phyloP scores from a whole-genome alignment of 2,113 vertebrate species.

The Carollia perspicillata region DNA sequence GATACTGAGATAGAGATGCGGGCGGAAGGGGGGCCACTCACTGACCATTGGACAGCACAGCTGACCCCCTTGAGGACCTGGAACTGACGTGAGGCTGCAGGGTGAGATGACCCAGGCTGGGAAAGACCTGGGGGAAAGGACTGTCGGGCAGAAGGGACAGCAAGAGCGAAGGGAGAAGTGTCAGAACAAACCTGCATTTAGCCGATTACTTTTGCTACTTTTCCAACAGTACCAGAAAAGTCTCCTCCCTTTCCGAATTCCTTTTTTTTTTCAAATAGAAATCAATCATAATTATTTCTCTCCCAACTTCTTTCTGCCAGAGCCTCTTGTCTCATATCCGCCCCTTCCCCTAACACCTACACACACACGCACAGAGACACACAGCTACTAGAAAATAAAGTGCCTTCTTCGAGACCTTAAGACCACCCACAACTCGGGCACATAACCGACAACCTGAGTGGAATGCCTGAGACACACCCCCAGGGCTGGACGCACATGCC shows the following conservation, averaged over 20 bases:
- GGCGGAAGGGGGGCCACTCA: too few relatives aligned
- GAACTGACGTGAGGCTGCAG: accelerated
- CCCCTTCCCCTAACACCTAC: not conserved
- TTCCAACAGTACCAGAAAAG: not conserved
- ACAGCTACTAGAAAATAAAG: constrained; percentile 62
- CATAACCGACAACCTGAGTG: constrained; percentile 77
- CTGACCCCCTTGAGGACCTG: not conserved
- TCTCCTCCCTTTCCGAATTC: not conserved
- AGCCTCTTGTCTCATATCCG: not conserved
- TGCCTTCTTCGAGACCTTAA: constrained; percentile 77
- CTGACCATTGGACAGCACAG: not conserved
- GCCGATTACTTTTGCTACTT: constrained; percentile 15
- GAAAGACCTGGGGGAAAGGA: not conserved
- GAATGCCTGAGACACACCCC: constrained; percentile 73
- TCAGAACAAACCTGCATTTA: not conserved
- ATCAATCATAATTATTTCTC: not conserved
- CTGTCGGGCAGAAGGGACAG: not conserved
- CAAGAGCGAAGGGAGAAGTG: not conserved
- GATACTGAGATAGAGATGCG: not conserved
- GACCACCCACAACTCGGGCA: constrained; percentile 81
- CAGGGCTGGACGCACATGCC: constrained; percentile 49
- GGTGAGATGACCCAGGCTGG: not conserved
- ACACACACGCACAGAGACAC: not conserved
- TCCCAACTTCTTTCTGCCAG: not conserved
- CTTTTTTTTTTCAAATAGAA: not conserved